Percentiles rank a stretch among this genome's conserved stretches.
These are phyloP conservation scores for Cylindroiulus punctatus DNA, from an alignment of 2,888 invertebrate genomes.

Conservation along the genomic window DNA sequence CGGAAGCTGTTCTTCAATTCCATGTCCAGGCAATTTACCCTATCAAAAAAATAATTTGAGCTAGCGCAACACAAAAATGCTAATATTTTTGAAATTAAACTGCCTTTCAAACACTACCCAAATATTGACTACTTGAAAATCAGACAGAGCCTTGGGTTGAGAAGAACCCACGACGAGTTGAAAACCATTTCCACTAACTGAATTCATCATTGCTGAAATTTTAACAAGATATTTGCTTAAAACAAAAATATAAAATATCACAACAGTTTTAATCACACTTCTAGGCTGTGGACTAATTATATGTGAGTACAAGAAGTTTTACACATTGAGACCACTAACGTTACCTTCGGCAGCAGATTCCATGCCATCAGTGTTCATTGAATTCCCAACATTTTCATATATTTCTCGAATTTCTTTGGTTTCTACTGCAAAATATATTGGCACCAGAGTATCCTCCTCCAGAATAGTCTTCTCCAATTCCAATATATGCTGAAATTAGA, in stretches of 20 bases:
- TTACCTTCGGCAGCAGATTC: conserved; percentile 79
- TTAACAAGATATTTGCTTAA: not conserved
- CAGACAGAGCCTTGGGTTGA: conserved; percentile 76
- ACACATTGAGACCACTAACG: not conserved
- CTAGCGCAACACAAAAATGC: not conserved
- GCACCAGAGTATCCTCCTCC: conserved; percentile 81
- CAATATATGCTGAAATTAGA: conserved; percentile 59
- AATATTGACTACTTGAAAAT: conserved; percentile 85
- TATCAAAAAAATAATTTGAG: conserved; percentile 66
- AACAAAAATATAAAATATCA: too few relatives aligned
- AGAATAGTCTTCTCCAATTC: conserved; percentile 82
- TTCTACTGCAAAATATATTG: conserved; percentile 88
- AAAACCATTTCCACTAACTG: conserved; percentile 94
- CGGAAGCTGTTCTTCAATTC: conserved; percentile 78
- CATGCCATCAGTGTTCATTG: conserved; percentile 76
- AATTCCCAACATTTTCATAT: conserved; percentile 77
- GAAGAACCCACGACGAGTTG: conserved; percentile 86
- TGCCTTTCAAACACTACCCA: conserved; percentile 63
- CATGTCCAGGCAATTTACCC: conserved; percentile 81
- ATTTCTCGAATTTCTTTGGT: conserved; percentile 79
- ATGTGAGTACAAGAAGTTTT: too few relatives aligned
- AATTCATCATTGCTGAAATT: conserved; percentile 77
- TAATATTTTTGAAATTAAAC: not conserved
- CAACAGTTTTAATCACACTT: too few relatives aligned
- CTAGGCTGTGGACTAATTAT: too few relatives aligned